Evolutionary conservation across 1,140 invertebrate species (phyloP).

Genomic region (Oncopodura yosiiana): DNA sequence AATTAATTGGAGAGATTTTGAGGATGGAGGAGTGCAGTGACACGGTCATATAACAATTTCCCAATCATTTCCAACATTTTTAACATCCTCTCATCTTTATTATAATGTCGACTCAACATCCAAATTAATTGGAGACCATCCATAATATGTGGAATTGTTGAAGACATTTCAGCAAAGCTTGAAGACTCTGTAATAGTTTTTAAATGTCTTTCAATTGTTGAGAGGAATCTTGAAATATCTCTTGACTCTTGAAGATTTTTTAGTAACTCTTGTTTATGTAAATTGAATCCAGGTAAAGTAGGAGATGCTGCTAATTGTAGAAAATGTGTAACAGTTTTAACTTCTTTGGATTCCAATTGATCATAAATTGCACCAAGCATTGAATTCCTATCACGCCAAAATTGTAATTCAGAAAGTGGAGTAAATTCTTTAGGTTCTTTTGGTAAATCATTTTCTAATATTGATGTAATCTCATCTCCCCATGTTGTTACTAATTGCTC

Average conservation of each 20-base stretch:
- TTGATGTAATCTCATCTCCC: conserved; percentile 39
- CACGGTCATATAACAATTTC: conserved; percentile 63
- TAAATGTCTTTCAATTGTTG: conserved; percentile 66
- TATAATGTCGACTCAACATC: conserved; percentile 65
- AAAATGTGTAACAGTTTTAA: conserved; percentile 51
- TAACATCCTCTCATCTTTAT: conserved; percentile 61
- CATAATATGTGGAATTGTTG: conserved; percentile 64
- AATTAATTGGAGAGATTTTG: conserved; percentile 67
- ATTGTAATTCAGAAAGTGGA: conserved; percentile 69
- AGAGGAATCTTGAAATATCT: conserved; percentile 74
- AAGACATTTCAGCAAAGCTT: conserved; percentile 57
- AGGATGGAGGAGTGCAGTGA: conserved; percentile 58
- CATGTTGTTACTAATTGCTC: conserved; percentile 39
- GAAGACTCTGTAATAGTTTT: conserved; percentile 63
- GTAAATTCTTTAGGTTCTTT: conserved; percentile 51
- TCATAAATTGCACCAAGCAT: conserved; percentile 65
- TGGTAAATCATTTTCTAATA: conserved; percentile 37
- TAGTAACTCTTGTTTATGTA: conserved; percentile 49
- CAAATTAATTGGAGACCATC: conserved; percentile 74
- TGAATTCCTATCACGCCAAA: conserved; percentile 67
- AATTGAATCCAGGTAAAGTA: conserved; percentile 45
- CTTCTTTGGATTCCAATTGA: conserved; percentile 61
- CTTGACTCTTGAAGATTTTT: conserved; percentile 64
- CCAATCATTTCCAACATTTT: conserved; percentile 68
- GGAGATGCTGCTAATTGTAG: conserved; percentile 46